These are phyloP conservation scores for Nephrotoma guestfalica DNA, from an alignment of 2,888 invertebrate species.

Conservation along the genomic window DNA sequence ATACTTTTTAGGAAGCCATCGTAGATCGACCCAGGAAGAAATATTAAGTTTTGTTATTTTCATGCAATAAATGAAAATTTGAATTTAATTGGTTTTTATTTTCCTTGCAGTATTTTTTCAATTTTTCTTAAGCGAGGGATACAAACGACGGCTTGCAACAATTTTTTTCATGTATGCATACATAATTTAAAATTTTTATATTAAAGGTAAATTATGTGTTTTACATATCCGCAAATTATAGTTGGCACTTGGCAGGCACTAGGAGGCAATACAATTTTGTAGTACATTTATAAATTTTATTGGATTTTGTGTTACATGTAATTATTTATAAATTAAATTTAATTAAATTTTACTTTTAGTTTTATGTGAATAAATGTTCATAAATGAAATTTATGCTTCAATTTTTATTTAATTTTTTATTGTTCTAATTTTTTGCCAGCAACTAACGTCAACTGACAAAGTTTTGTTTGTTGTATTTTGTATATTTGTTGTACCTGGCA, in stretches of 20 bases:
- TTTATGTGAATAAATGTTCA: neutral
- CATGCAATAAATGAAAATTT: neutral
- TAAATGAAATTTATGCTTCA: neutral
- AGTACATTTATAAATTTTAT: neutral
- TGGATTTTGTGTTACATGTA: neutral
- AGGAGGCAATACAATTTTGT: neutral
- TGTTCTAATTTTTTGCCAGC: neutral
- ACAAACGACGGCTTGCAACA: neutral
- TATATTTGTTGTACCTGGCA: neutral
- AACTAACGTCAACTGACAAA: neutral
- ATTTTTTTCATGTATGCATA: neutral
- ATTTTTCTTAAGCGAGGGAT: neutral
- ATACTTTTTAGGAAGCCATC: neutral
- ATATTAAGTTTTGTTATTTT: neutral
- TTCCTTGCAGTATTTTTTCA: neutral
- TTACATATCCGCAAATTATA: neutral
- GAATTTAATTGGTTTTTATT: neutral
- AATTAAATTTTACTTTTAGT: neutral
- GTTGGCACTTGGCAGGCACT: neutral
- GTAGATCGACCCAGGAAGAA: neutral
- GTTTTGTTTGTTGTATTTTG: neutral
- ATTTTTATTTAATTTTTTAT: neutral
- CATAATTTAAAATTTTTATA: neutral
- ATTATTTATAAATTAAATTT: neutral
- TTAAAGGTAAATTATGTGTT: neutral